phyloP scores from a whole-genome alignment of 1,140 invertebrate species.

The Nilaparvata lugens region DNA sequence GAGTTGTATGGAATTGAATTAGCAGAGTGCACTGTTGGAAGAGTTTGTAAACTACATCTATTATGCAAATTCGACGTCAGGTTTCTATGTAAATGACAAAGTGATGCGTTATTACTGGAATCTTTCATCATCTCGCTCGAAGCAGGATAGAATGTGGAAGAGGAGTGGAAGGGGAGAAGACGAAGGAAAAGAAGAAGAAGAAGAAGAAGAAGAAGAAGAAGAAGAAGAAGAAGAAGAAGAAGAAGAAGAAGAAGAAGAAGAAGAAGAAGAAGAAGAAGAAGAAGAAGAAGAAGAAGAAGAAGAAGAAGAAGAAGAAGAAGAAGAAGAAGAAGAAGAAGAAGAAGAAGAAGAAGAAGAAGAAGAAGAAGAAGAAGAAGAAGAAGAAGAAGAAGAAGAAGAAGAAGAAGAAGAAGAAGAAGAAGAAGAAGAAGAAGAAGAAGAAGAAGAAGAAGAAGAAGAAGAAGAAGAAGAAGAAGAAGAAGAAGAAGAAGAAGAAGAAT shows the following conservation, averaged over 20 bases:
- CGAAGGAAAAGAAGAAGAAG: too few species aligned
- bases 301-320: constrained; percentile 2
- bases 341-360: constrained; percentile 1
- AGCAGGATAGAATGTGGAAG: too few species aligned
- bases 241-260: constrained; percentile 3
- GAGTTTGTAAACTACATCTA: too few species aligned
- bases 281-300: background rate
- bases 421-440: background rate
- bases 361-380: background rate
- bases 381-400: background rate
- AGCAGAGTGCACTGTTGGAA: too few species aligned
- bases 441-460: background rate
- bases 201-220: too few species aligned
- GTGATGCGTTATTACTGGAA: too few species aligned
- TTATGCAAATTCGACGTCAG: too few species aligned
- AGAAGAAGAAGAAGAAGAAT: constrained; percentile 1
- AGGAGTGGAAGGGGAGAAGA: too few species aligned
- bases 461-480: constrained; percentile 2
- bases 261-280: constrained; percentile 2
- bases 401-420: background rate
- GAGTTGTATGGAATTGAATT: too few species aligned
- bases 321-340: constrained; percentile 3
- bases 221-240: background rate
- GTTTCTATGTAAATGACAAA: too few species aligned
- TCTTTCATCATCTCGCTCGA: too few species aligned